Percentiles rank a stretch among this genome's conserved stretches.
phyloP scores from a whole-genome alignment of 2,797 vertebrate genomes.

The Choloepus didactylus region DNA sequence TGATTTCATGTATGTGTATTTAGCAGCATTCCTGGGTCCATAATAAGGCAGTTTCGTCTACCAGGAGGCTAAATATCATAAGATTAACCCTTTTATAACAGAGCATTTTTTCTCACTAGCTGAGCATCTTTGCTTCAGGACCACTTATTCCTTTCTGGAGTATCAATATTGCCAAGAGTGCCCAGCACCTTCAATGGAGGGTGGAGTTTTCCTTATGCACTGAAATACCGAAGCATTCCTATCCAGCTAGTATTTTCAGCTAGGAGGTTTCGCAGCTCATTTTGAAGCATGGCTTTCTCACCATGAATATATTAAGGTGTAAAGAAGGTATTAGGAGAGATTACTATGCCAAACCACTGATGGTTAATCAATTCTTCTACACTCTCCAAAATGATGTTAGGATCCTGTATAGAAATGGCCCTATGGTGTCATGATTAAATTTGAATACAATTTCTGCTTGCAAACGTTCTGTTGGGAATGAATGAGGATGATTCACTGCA shows the following conservation, averaged over 20 bases:
- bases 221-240: neutral
- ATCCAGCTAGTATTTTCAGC: neutral
- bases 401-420: neutral
- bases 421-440: neutral
- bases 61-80: neutral
- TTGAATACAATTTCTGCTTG: constrained; percentile 14
- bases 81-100: constrained; percentile 18
- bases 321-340: neutral
- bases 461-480: neutral
- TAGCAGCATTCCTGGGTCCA: neutral
- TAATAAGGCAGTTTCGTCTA: neutral
- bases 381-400: neutral
- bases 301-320: neutral
- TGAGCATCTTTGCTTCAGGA: neutral
- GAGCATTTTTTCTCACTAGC: neutral
- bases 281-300: constrained; percentile 26
- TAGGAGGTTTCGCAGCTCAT: neutral
- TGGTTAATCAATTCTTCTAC: neutral
- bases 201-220: neutral
- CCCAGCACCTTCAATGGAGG: accelerated
- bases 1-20: neutral
- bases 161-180: neutral
- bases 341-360: neutral
- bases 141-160: constrained; percentile 1
- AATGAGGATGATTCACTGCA: neutral